A percentile compares a stretch with the other conserved stretches of the same genome.
phyloP scores from a whole-genome alignment of 2,113 vertebrate genomes.

The Odocoileus virginianus region DNA sequence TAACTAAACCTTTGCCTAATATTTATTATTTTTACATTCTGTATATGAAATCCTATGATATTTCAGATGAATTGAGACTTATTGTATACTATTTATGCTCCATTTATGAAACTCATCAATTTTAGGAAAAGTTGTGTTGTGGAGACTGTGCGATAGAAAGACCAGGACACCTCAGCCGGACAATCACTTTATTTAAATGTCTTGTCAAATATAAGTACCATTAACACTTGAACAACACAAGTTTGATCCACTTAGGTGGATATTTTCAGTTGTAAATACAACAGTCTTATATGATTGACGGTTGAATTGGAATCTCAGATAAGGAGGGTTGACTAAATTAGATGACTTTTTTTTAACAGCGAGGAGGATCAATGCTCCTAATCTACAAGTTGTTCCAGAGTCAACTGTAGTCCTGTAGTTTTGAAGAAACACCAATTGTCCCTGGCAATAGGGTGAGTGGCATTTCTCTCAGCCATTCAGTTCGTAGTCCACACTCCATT shows the following conservation, averaged over 20 bases:
- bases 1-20: neutral
- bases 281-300: neutral
- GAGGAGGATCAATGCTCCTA: neutral
- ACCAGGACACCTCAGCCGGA: neutral
- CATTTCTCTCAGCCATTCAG: neutral
- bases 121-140: neutral
- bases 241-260: neutral
- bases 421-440: neutral
- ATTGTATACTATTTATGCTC: neutral
- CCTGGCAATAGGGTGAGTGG: neutral
- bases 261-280: neutral
- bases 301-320: neutral
- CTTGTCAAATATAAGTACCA: neutral
- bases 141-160: neutral
- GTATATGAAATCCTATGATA: neutral
- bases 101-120: neutral
- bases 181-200: neutral
- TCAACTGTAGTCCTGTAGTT: neutral
- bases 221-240: neutral
- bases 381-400: neutral
- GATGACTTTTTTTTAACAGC: neutral
- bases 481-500: neutral
- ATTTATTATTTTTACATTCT: neutral
- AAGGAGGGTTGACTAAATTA: neutral
- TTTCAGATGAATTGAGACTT: neutral